phyloP scores from a whole-genome alignment of 2,797 vertebrate genomes.

The Sternarchorhynchus goeldii region DNA sequence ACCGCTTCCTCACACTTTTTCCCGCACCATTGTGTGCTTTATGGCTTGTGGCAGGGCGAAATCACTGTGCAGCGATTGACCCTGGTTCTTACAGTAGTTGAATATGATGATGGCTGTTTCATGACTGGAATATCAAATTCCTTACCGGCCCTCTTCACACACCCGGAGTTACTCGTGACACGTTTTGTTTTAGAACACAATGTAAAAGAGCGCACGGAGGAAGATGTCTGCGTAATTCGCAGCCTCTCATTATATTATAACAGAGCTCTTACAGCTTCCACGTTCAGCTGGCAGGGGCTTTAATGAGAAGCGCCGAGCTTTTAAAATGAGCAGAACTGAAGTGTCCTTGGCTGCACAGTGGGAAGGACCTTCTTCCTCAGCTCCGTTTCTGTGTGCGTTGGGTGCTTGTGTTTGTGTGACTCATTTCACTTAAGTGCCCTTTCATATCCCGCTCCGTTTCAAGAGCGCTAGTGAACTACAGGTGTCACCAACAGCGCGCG shows the following conservation, averaged over 20 bases:
- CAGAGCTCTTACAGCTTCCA: neutral
- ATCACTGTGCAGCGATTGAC: conserved; percentile 83
- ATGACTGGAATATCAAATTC: conserved; percentile 81
- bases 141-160: conserved; percentile 61
- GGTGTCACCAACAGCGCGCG: conserved; percentile 60
- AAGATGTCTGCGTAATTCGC: conserved; percentile 20
- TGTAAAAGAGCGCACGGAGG: conserved; percentile 30
- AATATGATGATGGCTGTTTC: conserved; percentile 83
- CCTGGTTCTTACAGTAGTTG: conserved; percentile 81
- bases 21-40: conserved; percentile 84
- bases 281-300: conserved; percentile 26
- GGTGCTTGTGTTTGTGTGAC: neutral
- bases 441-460: conserved; percentile 8
- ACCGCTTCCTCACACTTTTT: conserved; percentile 80
- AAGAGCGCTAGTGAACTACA: conserved; percentile 54
- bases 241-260: conserved; percentile 12
- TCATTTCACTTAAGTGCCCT: neutral
- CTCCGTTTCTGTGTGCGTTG: neutral
- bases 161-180: conserved; percentile 43
- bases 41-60: conserved; percentile 79
- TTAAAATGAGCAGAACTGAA: conserved; percentile 20
- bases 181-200: conserved; percentile 40
- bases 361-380: neutral
- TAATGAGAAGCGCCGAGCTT: conserved; percentile 23
- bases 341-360: neutral